Evolutionary conservation across 2,113 vertebrate species (phyloP), one percentile per base, ranked within the genome.

Genomic region (Gymnorhina tibicen): DNA sequence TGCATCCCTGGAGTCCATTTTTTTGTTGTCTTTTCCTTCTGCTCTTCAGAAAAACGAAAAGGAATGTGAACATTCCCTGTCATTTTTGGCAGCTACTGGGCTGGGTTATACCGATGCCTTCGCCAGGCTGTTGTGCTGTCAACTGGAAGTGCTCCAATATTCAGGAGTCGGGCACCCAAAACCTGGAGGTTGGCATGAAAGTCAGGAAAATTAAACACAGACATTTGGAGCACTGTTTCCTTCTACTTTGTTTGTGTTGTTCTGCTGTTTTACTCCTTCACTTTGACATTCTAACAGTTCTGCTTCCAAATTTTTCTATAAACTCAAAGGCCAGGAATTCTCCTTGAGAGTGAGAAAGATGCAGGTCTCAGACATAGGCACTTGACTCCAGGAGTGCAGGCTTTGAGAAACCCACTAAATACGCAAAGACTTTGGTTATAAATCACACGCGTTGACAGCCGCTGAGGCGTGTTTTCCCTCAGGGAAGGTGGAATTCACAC

Each of bases 81-180:
- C 39, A 39, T 7, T 64, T 82, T 47, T 88, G 83, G 94, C 86
- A 89, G 80, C 63, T 81, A 79, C 84, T 50, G 52, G 72, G n/a
- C 83, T 60, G 49, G 79, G 42, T 84, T 62, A 13, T 69, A 1
- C 35, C 2, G 11, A 6, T 27, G 68, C 35, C 72, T 85, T 1
- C 24, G 75, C 70, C 82, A 58, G 92, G 90, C 79, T 87, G 39
- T 68, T 79, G 92, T 88, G 72, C 88, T 76, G 72, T 89, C 95
- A 91, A 1, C 85, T 89, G 92, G 85, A 69, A 93, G n/a, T 9
- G 50, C 76, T 92, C 83, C 88, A 77, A 0, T 49, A 80, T 67
- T 39, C 83, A 62, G 64, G 86, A 92, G 42, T 84, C 93, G 67
- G 83, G 89, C 76, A 77, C 89, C 73, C 86, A 92, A 52, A 88